These are phyloP conservation scores for Exocentrus adspersus DNA, from an alignment of 2,888 invertebrate species.

Conservation along the genomic window DNA sequence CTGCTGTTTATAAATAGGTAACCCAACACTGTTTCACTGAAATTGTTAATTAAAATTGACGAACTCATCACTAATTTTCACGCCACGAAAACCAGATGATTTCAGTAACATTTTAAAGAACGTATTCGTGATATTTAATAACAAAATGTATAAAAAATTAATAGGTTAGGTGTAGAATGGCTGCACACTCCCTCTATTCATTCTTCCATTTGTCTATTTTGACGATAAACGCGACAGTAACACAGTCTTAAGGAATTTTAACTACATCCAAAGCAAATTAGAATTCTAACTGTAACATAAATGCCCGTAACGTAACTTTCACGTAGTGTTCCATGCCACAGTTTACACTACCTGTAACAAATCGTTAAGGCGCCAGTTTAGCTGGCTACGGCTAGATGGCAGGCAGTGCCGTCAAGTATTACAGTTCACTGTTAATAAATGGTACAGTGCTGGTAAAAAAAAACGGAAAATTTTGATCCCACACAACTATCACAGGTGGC, in stretches of 20 bases:
- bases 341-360: too few relatives aligned
- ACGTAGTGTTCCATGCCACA: too few relatives aligned
- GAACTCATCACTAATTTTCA: constrained; percentile 27
- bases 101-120: constrained; percentile 17
- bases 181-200: constrained; percentile 55
- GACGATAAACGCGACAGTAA: constrained; percentile 34
- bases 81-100: constrained; percentile 20
- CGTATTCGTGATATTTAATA: constrained; percentile 40
- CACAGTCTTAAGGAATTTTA: constrained; percentile 28
- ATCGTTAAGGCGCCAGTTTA: neutral
- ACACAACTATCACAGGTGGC: too few relatives aligned
- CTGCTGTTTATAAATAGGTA: constrained; percentile 43
- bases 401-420: too few relatives aligned
- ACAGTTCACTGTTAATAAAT: too few relatives aligned
- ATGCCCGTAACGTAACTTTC: too few relatives aligned
- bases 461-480: too few relatives aligned
- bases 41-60: constrained; percentile 22
- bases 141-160: constrained; percentile 46
- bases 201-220: constrained; percentile 48
- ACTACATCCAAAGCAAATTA: constrained; percentile 4
- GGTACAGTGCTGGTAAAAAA: too few relatives aligned
- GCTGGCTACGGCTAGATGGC: neutral
- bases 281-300: neutral
- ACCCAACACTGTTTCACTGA: constrained; percentile 20
- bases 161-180: constrained; percentile 57